Percentiles rank a stretch among this genome's conserved stretches.
phyloP scores from a whole-genome alignment of 2,888 invertebrate genomes.

The Leptopilina myrica region DNA sequence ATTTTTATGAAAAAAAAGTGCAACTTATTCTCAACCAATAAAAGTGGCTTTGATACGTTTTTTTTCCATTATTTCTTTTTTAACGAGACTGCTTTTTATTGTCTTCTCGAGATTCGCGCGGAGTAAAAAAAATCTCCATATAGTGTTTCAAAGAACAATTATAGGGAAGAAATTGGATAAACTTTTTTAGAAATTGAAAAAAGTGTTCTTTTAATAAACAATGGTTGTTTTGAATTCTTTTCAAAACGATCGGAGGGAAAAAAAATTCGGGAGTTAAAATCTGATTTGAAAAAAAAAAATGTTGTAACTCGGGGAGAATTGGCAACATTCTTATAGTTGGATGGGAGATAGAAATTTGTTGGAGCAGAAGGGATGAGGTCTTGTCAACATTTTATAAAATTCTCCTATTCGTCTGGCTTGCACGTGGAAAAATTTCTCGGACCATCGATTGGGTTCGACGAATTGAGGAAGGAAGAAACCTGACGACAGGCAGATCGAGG shows the following conservation, averaged over 20 bases:
- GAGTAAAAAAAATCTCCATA: background rate
- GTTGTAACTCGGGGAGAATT: conserved; percentile 3
- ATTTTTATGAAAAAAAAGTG: too few relatives aligned
- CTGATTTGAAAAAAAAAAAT: conserved; percentile 9
- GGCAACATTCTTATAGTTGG: conserved; percentile 20
- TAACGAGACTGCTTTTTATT: conserved; percentile 2
- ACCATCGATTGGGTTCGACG: conserved; percentile 53
- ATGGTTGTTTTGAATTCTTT: background rate
- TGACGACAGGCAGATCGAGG: conserved; percentile 50
- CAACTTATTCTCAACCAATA: conserved; percentile 8
- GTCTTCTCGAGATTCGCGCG: background rate
- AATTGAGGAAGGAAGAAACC: conserved; percentile 39
- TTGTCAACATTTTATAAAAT: conserved; percentile 34
- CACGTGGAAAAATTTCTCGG: conserved; percentile 27
- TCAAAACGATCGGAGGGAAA: background rate
- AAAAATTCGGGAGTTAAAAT: background rate
- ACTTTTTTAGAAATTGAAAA: background rate
- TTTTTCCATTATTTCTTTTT: background rate
- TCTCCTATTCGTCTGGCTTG: conserved; percentile 29
- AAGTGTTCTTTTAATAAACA: too few relatives aligned
- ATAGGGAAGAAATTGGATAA: background rate
- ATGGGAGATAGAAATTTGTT: conserved; percentile 21
- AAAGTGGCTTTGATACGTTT: conserved; percentile 19
- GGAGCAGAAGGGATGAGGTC: conserved; percentile 17
- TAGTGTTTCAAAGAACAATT: background rate